These are phyloP conservation scores for Aporophyla lueneburgensis DNA, from an alignment of 2,888 invertebrate species.

Conservation along the genomic window DNA sequence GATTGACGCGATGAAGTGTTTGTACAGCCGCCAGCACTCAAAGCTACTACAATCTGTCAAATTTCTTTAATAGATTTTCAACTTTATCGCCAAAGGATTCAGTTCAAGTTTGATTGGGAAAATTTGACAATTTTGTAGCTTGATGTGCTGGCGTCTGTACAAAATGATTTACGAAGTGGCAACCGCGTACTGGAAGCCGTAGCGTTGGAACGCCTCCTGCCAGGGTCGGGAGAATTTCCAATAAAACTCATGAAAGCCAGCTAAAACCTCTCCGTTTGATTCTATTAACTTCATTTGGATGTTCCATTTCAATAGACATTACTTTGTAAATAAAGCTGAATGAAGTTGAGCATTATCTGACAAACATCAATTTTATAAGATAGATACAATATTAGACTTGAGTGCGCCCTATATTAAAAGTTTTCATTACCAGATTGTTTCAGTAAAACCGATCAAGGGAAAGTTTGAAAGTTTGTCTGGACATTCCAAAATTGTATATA, in stretches of 20 bases:
- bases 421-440: constrained; percentile 27
- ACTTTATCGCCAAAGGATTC: too few species aligned
- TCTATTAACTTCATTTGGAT: background rate
- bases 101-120: too few species aligned
- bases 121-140: too few species aligned
- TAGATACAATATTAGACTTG: constrained; percentile 20
- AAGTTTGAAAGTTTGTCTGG: background rate
- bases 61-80: too few species aligned
- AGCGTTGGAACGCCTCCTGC: too few species aligned
- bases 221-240: too few species aligned
- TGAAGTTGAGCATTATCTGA: constrained; percentile 21
- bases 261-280: background rate
- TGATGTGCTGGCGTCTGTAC: too few species aligned
- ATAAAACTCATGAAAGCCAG: background rate
- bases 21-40: too few species aligned
- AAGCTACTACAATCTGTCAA: too few species aligned
- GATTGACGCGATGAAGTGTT: too few species aligned
- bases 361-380: constrained; percentile 9
- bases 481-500: background rate
- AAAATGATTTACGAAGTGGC: too few species aligned
- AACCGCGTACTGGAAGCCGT: too few species aligned
- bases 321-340: constrained; percentile 44
- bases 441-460: constrained; percentile 2
- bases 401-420: constrained; percentile 20
- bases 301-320: constrained; percentile 43